phyloP scores from a whole-genome alignment of 2,113 vertebrate species.

The Pseudonaja textilis region DNA sequence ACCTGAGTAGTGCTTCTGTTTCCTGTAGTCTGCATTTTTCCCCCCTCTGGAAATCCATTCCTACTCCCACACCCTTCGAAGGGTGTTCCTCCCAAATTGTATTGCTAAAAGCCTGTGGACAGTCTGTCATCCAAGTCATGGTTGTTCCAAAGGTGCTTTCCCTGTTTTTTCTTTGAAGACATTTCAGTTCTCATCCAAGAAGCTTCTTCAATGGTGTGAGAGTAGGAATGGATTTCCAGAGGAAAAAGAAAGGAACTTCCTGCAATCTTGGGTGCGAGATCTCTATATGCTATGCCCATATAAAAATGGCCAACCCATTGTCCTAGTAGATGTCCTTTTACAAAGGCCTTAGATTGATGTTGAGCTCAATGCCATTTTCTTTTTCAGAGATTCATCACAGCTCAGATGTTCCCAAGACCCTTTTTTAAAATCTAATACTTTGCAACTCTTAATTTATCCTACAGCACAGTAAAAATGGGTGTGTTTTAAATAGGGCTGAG shows the following conservation, averaged over 20 bases:
- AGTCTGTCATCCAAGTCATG: too few species aligned
- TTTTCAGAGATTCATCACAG: slow-evolving; percentile 10
- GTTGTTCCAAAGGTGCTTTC: too few species aligned
- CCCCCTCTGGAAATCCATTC: too few species aligned
- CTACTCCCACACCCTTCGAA: too few species aligned
- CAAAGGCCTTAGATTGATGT: neutral
- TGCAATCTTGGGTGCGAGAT: neutral
- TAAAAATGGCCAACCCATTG: neutral
- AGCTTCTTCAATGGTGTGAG: too few species aligned
- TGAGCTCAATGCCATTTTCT: neutral
- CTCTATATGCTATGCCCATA: neutral
- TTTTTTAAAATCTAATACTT: neutral
- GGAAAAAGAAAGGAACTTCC: neutral
- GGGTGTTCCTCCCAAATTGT: too few species aligned
- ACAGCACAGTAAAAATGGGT: neutral
- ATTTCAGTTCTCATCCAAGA: too few species aligned
- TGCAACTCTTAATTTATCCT: slow-evolving; percentile 3
- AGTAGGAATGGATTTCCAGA: too few species aligned
- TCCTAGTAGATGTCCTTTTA: neutral
- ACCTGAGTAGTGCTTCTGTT: too few species aligned
- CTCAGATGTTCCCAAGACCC: neutral
- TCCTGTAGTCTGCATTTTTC: too few species aligned
- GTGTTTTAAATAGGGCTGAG: neutral
- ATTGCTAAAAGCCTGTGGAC: too few species aligned
- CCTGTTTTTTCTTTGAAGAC: too few species aligned